Percentiles rank a stretch among this genome's conserved stretches.
phyloP scores from a whole-genome alignment of 1,140 invertebrate species.

The Trachelipus rathkii region DNA sequence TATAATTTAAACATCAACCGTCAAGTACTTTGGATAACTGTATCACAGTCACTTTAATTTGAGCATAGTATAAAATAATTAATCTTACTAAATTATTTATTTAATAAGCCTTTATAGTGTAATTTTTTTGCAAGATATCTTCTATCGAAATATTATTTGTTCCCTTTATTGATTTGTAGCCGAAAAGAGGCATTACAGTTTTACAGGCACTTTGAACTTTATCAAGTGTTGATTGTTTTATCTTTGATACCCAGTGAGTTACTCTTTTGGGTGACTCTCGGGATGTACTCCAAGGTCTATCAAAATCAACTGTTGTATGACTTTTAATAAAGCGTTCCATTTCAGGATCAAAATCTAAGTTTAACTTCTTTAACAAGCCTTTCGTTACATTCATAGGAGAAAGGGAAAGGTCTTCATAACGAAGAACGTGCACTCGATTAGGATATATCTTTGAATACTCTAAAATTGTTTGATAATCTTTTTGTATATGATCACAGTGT shows the following conservation, averaged over 20 bases:
- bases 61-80: too few species aligned
- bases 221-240: constrained; percentile 25
- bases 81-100: too few species aligned
- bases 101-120: too few species aligned
- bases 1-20: too few species aligned
- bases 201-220: constrained; percentile 35
- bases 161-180: constrained; percentile 24
- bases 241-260: constrained; percentile 40
- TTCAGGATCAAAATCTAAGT: constrained; percentile 63
- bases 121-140: neutral
- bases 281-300: constrained; percentile 75
- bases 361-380: constrained; percentile 69
- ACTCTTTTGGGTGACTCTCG: constrained; percentile 63
- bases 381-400: constrained; percentile 65
- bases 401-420: constrained; percentile 79
- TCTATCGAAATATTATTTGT: neutral
- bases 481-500: constrained; percentile 74
- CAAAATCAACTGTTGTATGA: constrained; percentile 71
- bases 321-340: constrained; percentile 71
- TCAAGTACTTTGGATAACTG: too few species aligned
- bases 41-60: too few species aligned
- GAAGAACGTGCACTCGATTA: constrained; percentile 66
- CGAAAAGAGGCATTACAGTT: constrained; percentile 37
- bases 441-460: constrained; percentile 65
- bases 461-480: constrained; percentile 71